These are phyloP conservation scores for Trachelus stipa DNA, from an alignment of 2,888 invertebrate species.

Conservation along the genomic window DNA sequence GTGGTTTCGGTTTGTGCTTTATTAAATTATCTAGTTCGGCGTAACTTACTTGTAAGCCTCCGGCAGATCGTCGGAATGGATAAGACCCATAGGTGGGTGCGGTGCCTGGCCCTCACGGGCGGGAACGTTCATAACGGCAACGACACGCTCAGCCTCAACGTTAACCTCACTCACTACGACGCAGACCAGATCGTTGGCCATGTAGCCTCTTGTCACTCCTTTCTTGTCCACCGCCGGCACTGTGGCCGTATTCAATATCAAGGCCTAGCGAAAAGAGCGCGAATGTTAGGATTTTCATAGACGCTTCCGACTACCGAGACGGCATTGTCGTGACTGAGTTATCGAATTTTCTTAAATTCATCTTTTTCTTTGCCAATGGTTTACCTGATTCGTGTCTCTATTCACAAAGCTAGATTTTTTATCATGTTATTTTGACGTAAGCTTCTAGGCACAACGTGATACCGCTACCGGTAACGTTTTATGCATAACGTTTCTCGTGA, in stretches of 20 bases:
- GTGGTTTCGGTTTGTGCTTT: too few species aligned
- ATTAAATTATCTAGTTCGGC: too few species aligned
- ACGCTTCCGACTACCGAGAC: neutral
- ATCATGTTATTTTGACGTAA: too few species aligned
- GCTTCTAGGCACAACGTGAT: too few species aligned
- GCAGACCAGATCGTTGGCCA: slow-evolving; percentile 86
- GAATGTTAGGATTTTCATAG: neutral
- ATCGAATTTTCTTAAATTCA: neutral
- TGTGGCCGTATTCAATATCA: slow-evolving; percentile 68
- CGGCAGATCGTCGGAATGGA: slow-evolving; percentile 85
- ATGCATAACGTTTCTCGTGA: too few species aligned
- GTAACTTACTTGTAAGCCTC: slow-evolving; percentile 83
- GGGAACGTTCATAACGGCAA: slow-evolving; percentile 86
- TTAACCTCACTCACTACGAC: slow-evolving; percentile 90
- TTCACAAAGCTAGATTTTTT: too few species aligned
- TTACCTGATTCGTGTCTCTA: too few species aligned
- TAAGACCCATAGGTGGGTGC: slow-evolving; percentile 83
- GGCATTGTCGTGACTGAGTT: slow-evolving; percentile 1
- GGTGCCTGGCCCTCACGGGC: slow-evolving; percentile 79
- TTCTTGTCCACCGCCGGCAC: slow-evolving; percentile 85
- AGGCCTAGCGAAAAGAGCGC: slow-evolving; percentile 47
- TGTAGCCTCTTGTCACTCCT: slow-evolving; percentile 81
- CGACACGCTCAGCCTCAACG: slow-evolving; percentile 88
- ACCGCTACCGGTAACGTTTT: too few species aligned
- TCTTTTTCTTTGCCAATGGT: too few species aligned